Evolutionary conservation across 2,888 invertebrate species (phyloP), one percentile per base, ranked within the genome.

Genomic region (Ennomos quercinarius): DNA sequence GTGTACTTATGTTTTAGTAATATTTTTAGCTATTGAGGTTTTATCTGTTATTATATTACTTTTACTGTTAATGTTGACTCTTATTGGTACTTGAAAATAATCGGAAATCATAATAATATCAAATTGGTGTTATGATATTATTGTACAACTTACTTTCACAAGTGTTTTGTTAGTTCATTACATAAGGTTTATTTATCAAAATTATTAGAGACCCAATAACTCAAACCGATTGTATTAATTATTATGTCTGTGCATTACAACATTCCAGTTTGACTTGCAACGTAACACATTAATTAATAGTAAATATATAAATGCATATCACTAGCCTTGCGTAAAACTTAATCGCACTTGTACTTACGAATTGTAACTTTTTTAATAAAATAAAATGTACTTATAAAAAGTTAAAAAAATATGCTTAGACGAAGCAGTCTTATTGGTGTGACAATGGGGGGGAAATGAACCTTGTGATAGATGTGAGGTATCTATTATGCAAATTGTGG

Each of bases 341-440:
- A 76, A 68, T 74, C 66, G 77, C 80, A 79, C 77, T 70, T 74
- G 81, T 83, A 80, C 78, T 81, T 81, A 82, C 72, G 56, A 73
- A 67, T 71, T 74, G 59, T 77, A 74, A 78, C 64, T 67, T 72
- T 71, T 73, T 37, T 63, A 59, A 68, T 70, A 68, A 72, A 74
- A 74, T 71, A 76, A 70, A 76, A 79, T 71, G 66, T 61, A 54
- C 54, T 53, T 40, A 47, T 55, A 64, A 68, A 67, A 66, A 68
- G 52, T 61, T 42, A 51, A 66, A 64, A 53, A 48, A 47, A 49
- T n/a, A 54, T 36, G 41, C 46, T 35, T 1, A 44, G 13, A 43
- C 38, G 42, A 37, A 43, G 37, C n/a, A 11, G 12, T 11, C 9
- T 46, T 34, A 44, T 2, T 46, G 27, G n/a, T 37, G 6, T 11